These are phyloP conservation scores for Brachynemurus nebulosus DNA, from an alignment of 2,888 invertebrate species.

Conservation along the genomic window DNA sequence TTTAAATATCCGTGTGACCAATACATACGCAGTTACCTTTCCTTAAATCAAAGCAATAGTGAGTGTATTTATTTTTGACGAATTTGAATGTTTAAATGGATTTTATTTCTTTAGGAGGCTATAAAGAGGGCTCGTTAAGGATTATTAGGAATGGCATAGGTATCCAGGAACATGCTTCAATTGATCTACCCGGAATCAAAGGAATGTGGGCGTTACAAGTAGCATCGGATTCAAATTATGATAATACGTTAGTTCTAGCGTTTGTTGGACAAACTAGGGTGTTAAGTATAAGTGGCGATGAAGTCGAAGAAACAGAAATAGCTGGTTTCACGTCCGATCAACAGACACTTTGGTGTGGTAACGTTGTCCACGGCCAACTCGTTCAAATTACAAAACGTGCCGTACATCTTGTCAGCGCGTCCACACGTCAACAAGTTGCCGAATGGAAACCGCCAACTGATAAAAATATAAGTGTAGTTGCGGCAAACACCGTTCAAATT, in stretches of 20 bases:
- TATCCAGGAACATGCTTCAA: conserved; percentile 94
- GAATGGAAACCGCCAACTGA: conserved; percentile 61
- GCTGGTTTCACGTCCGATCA: conserved; percentile 81
- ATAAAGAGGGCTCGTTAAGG: conserved; percentile 92
- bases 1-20: too few relatives aligned
- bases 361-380: conserved; percentile 72
- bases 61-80: too few relatives aligned
- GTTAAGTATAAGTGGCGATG: conserved; percentile 80
- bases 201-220: conserved; percentile 94
- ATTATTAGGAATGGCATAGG: conserved; percentile 98
- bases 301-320: conserved; percentile 94
- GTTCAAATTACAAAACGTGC: conserved; percentile 60
- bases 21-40: too few relatives aligned
- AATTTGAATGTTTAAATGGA: too few relatives aligned
- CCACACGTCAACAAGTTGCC: conserved; percentile 47
- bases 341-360: conserved; percentile 90
- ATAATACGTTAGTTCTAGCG: conserved; percentile 85
- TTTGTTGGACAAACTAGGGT: conserved; percentile 96
- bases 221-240: conserved; percentile 44
- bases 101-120: conserved; percentile 49
- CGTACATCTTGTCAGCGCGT: conserved; percentile 55
- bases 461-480: conserved; percentile 75
- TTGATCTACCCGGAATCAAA: conserved; percentile 93
- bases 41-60: too few relatives aligned
- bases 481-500: conserved; percentile 61